Evolutionary conservation across 2,888 invertebrate genomes (phyloP).

Genomic region (Phengaris alcon): DNA sequence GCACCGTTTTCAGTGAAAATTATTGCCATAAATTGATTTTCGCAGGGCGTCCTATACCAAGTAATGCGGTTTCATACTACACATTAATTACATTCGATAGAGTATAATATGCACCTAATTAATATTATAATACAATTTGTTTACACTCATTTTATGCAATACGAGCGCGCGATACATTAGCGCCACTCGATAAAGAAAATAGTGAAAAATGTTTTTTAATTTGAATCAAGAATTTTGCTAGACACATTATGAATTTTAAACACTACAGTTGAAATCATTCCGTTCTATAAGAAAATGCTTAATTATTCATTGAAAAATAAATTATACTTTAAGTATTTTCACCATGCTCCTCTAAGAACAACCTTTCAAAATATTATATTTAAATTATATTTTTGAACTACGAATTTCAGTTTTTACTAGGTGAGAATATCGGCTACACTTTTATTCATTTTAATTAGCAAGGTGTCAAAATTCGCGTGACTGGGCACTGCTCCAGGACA

Average conservation of each 20-base stretch:
- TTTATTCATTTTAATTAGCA: constrained; percentile 3
- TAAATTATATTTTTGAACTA: not conserved
- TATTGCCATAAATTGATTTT: constrained; percentile 1
- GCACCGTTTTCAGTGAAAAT: not conserved
- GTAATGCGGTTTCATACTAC: not conserved
- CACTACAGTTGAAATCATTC: too few relatives aligned
- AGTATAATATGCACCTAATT: not conserved
- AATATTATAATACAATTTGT: not conserved
- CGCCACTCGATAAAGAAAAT: too few relatives aligned
- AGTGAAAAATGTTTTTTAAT: too few relatives aligned
- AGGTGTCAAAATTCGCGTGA: constrained; percentile 9
- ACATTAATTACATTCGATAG: constrained; percentile 1
- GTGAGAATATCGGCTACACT: not conserved
- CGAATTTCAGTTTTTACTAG: not conserved
- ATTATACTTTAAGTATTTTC: too few relatives aligned
- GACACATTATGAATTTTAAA: too few relatives aligned
- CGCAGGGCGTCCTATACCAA: not conserved
- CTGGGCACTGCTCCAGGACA: constrained; percentile 1
- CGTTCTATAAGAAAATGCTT: too few relatives aligned
- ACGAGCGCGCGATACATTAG: too few relatives aligned
- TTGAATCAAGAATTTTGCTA: too few relatives aligned
- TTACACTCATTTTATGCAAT: not conserved
- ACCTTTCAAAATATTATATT: not conserved
- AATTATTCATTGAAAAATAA: too few relatives aligned
- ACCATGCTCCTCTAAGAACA: too few relatives aligned